Evolutionary conservation across 2,888 invertebrate species (phyloP).

Genomic region (Calameuta filiformis): DNA sequence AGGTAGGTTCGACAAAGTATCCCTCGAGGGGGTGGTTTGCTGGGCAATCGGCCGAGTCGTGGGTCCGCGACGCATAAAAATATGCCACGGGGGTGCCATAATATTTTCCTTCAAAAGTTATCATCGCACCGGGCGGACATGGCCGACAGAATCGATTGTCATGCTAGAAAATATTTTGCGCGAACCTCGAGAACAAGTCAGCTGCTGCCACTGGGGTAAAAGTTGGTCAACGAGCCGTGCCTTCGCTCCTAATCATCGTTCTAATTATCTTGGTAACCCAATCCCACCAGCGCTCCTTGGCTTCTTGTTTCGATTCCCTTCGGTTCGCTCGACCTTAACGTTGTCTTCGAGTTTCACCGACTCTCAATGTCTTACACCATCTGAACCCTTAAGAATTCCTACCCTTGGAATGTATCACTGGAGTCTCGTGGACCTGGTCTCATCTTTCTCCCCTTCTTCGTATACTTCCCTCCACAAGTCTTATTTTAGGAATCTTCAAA

Average conservation of each 20-base stretch:
- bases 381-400: not conserved
- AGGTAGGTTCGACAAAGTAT: conserved; percentile 59
- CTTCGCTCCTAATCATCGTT: conserved; percentile 55
- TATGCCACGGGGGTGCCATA: conserved; percentile 56
- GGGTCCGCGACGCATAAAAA: conserved; percentile 48
- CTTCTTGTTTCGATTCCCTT: conserved; percentile 40
- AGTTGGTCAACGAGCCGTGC: conserved; percentile 59
- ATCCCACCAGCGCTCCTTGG: conserved; percentile 47
- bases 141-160: not conserved
- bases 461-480: not conserved
- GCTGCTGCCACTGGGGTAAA: conserved; percentile 20
- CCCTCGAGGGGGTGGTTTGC: conserved; percentile 50
- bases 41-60: conserved; percentile 12
- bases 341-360: not conserved
- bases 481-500: not conserved
- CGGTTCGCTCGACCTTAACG: not conserved
- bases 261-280: conserved; percentile 62
- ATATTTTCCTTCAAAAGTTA: conserved; percentile 35
- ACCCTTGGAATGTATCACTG: conserved; percentile 20
- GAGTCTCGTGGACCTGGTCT: conserved; percentile 1
- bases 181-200: not conserved
- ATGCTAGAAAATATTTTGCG: not conserved
- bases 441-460: conserved; percentile 12
- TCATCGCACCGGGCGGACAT: conserved; percentile 14
- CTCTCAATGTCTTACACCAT: not conserved